These are phyloP conservation scores for Polydrusus cervinus DNA, from an alignment of 2,888 invertebrate species.

Conservation along the genomic window DNA sequence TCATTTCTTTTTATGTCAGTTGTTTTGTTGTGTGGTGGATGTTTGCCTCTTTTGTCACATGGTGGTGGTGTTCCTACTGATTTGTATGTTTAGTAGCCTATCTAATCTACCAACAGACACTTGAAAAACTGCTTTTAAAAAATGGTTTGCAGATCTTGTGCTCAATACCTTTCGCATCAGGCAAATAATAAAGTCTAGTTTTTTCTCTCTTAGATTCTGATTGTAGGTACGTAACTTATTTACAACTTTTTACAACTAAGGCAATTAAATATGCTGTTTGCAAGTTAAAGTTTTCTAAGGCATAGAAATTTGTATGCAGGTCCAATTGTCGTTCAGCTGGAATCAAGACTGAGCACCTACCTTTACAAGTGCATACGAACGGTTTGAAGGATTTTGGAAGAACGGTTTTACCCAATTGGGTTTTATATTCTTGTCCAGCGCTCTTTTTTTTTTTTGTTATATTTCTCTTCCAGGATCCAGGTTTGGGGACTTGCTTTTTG, in stretches of 20 bases:
- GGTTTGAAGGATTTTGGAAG: slow-evolving; percentile 48
- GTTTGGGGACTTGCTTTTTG: slow-evolving; percentile 47
- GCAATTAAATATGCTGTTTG: slow-evolving; percentile 47
- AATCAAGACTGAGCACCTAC: slow-evolving; percentile 34
- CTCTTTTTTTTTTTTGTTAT: slow-evolving; percentile 46
- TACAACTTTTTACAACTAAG: slow-evolving; percentile 50
- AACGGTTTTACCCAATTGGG: slow-evolving; percentile 44
- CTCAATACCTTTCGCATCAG: slow-evolving; percentile 44
- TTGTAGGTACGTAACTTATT: slow-evolving; percentile 47
- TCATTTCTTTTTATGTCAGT: slow-evolving; percentile 41
- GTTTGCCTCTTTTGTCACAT: slow-evolving; percentile 52
- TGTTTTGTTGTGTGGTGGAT: slow-evolving; percentile 55
- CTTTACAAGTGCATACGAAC: slow-evolving; percentile 46
- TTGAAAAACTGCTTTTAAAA: slow-evolving; percentile 53
- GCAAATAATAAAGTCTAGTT: slow-evolving; percentile 52
- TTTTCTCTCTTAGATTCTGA: slow-evolving; percentile 48
- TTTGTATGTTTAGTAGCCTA: slow-evolving; percentile 49
- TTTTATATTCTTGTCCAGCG: slow-evolving; percentile 53
- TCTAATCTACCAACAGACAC: slow-evolving; percentile 53
- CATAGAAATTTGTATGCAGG: slow-evolving; percentile 39
- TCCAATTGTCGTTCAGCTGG: slow-evolving; percentile 37
- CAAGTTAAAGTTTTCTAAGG: not conserved
- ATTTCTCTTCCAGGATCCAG: slow-evolving; percentile 46
- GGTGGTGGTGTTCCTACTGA: slow-evolving; percentile 47
- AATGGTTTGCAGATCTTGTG: slow-evolving; percentile 52